These are phyloP conservation scores for Cinclus cinclus DNA, from an alignment of 2,113 vertebrate species.

Conservation along the genomic window DNA sequence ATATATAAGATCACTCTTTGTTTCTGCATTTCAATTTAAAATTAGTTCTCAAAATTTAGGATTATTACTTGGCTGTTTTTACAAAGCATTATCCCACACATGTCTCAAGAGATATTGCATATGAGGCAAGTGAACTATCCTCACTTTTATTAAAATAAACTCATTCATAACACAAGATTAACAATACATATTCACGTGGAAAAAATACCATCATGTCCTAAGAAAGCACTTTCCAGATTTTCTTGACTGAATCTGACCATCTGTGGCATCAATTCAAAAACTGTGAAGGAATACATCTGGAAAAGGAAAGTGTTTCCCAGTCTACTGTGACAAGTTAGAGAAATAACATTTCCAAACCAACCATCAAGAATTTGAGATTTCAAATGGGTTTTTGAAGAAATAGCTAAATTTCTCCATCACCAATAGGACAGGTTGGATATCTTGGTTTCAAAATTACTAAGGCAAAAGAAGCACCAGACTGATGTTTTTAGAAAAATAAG, in stretches of 20 bases:
- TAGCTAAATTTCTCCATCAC: neutral
- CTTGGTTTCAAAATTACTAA: neutral
- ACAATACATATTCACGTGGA: neutral
- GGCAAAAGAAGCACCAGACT: neutral
- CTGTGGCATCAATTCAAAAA: neutral
- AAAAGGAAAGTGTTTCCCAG: neutral
- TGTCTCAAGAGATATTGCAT: neutral
- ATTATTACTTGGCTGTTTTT: neutral
- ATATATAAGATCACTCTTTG: neutral
- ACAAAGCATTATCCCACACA: neutral
- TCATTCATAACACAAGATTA: neutral
- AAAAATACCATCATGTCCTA: neutral
- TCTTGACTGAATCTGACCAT: neutral
- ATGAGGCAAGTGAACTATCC: neutral
- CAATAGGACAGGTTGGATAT: neutral
- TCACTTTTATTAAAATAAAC: neutral
- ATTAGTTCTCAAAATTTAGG: slow-evolving; percentile 22
- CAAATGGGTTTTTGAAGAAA: neutral
- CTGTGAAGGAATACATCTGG: neutral
- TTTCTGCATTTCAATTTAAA: slow-evolving; percentile 19
- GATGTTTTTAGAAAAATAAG: neutral
- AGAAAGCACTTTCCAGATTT: neutral
- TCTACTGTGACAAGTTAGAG: neutral
- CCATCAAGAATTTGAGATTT: neutral
- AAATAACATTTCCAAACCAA: neutral